Conservation (phyloP, 2,888 invertebrate genomes). For the Philopedon plagiatum region DNA sequence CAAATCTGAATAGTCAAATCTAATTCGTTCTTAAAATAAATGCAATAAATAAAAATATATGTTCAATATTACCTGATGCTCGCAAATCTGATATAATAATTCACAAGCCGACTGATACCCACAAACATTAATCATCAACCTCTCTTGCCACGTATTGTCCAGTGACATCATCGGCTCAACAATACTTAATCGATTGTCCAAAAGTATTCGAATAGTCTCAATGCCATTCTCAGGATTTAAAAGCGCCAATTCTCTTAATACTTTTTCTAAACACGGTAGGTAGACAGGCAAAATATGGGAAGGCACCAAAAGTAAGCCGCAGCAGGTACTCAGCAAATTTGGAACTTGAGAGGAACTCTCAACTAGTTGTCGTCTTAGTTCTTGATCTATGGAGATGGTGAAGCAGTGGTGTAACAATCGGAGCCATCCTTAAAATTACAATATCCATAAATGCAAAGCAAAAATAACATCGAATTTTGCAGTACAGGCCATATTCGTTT, state of each 20-base stretch:
- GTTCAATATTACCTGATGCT: conserved; percentile 64
- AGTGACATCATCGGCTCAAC: conserved; percentile 63
- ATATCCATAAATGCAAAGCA: not conserved
- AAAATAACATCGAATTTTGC: no score
- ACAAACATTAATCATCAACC: conserved; percentile 64
- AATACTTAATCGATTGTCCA: conserved; percentile 72
- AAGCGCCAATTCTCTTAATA: conserved; percentile 79
- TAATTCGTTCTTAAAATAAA: no score
- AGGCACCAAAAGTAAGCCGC: conserved; percentile 81
- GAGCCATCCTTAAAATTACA: conserved; percentile 80
- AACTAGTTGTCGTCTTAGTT: conserved; percentile 70
- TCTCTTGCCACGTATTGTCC: conserved; percentile 62
- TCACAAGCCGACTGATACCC: conserved; percentile 80
- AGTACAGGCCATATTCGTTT: no score
- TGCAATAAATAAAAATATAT: no score
- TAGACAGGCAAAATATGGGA: conserved; percentile 75
- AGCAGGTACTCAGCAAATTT: conserved; percentile 79
- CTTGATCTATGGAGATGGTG: conserved; percentile 68
- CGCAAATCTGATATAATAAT: conserved; percentile 85
- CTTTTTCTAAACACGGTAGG: conserved; percentile 76
- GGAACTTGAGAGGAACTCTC: conserved; percentile 78
- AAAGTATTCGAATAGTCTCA: conserved; percentile 72
- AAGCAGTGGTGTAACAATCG: conserved; percentile 86
- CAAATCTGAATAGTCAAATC: no score
- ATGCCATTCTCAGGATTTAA: conserved; percentile 75